Evolutionary conservation across 2,888 invertebrate species (phyloP).

Genomic region (Coleophora flavipennella): DNA sequence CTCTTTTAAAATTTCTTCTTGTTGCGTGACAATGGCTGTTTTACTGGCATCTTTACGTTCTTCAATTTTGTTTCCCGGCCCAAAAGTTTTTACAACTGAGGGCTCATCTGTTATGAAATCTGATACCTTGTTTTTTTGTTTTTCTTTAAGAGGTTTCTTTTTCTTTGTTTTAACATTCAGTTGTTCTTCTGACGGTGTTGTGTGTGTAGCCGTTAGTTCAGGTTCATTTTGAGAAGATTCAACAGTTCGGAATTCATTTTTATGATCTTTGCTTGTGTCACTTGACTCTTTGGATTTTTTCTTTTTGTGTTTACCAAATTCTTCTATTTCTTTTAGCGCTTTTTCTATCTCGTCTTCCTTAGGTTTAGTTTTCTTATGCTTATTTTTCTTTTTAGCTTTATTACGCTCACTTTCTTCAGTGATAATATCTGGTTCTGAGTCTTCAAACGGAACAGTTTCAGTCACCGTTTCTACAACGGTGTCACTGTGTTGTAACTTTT

Average conservation of each 20-base stretch:
- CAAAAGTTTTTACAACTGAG: background rate
- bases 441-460: constrained; percentile 23
- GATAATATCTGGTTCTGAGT: constrained; percentile 17
- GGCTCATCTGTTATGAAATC: constrained; percentile 15
- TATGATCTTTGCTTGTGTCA: constrained; percentile 32
- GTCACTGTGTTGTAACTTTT: constrained; percentile 43
- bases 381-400: constrained; percentile 52
- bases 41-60: background rate
- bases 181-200: constrained; percentile 9
- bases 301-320: constrained; percentile 45
- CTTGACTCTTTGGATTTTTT: constrained; percentile 37
- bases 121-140: constrained; percentile 12
- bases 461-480: constrained; percentile 38
- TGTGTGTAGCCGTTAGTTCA: too few relatives aligned
- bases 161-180: constrained; percentile 21
- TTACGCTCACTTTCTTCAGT: constrained; percentile 31
- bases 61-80: background rate
- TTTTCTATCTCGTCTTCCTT: constrained; percentile 55
- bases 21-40: too few relatives aligned
- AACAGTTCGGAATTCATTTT: constrained; percentile 7
- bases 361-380: constrained; percentile 44
- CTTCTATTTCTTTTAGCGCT: constrained; percentile 61
- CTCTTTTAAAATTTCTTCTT: too few relatives aligned
- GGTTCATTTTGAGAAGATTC: constrained; percentile 7
- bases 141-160: constrained; percentile 29